A percentile compares a stretch with the other conserved stretches of the same genome.
Evolutionary conservation across 1,140 invertebrate genomes (phyloP).

Genomic region (Lucilia cuprina): DNA sequence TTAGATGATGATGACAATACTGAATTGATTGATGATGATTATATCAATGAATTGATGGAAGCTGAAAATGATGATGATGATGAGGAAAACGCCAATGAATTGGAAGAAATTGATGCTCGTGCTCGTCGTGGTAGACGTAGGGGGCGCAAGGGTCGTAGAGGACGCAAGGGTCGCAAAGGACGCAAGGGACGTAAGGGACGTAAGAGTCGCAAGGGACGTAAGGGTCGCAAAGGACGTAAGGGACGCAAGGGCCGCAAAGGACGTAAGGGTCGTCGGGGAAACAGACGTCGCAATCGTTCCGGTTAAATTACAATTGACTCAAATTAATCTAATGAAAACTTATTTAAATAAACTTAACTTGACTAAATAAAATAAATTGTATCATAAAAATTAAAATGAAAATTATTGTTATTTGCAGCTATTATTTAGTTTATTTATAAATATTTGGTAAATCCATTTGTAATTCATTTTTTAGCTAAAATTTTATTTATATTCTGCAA

Average conservation of each 20-base stretch:
- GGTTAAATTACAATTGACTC: not conserved
- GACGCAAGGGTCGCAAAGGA: not conserved
- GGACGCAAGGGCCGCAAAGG: not conserved
- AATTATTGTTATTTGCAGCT: too few species aligned
- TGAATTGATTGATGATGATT: not conserved
- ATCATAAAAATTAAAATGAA: too few species aligned
- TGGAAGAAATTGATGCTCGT: not conserved
- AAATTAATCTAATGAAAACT: not conserved
- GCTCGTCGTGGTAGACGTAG: not conserved
- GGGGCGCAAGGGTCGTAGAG: not conserved
- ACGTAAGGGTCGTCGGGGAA: not conserved
- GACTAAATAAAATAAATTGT: too few species aligned
- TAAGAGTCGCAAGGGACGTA: not conserved
- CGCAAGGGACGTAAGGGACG: not conserved
- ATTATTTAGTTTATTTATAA: too few species aligned
- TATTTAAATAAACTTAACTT: too few species aligned
- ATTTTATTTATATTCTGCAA: conserved; percentile 77
- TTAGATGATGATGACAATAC: not conserved
- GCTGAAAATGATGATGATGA: not conserved
- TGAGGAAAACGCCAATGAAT: not conserved
- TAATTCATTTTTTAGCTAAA: conserved; percentile 60
- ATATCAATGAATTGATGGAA: not conserved
- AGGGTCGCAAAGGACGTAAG: not conserved
- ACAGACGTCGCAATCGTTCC: not conserved
- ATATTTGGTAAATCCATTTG: too few species aligned